A percentile compares a stretch with the other conserved stretches of the same genome.
These are phyloP conservation scores for Smithornis capensis DNA, from an alignment of 2,113 vertebrate genomes.

Conservation along the genomic window DNA sequence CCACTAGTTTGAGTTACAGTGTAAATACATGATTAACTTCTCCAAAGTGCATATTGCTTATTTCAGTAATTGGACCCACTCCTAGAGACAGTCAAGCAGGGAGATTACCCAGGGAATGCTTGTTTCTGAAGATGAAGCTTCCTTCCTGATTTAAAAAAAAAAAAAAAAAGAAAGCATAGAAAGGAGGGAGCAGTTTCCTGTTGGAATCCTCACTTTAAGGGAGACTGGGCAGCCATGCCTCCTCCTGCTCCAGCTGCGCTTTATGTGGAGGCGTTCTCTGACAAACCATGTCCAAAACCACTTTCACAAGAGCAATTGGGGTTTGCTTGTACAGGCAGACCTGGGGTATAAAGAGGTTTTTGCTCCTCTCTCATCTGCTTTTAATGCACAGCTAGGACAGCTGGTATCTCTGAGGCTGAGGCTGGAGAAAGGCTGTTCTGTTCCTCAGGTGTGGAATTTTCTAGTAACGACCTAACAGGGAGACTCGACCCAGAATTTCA, in stretches of 20 bases:
- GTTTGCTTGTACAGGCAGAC: neutral
- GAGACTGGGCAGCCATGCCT: neutral
- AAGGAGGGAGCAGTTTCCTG: conserved; percentile 11
- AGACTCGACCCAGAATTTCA: neutral
- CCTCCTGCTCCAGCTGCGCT: neutral
- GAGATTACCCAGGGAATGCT: conserved; percentile 17
- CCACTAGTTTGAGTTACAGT: neutral
- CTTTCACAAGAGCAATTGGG: neutral
- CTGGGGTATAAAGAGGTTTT: neutral
- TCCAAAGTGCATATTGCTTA: neutral
- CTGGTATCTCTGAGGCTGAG: neutral
- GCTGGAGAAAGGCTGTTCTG: neutral
- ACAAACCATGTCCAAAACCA: neutral
- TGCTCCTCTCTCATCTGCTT: neutral
- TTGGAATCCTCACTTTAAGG: neutral
- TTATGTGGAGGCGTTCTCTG: neutral
- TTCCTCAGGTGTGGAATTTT: neutral
- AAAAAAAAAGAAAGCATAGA: neutral
- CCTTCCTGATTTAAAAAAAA: conserved; percentile 5
- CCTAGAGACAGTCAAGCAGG: neutral
- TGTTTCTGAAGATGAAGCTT: conserved; percentile 43
- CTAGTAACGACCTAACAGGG: neutral
- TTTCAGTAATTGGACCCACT: neutral
- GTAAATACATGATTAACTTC: neutral
- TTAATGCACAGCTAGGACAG: neutral